phyloP scores from a whole-genome alignment of 2,888 invertebrate species.

The Prosapia bicincta region DNA sequence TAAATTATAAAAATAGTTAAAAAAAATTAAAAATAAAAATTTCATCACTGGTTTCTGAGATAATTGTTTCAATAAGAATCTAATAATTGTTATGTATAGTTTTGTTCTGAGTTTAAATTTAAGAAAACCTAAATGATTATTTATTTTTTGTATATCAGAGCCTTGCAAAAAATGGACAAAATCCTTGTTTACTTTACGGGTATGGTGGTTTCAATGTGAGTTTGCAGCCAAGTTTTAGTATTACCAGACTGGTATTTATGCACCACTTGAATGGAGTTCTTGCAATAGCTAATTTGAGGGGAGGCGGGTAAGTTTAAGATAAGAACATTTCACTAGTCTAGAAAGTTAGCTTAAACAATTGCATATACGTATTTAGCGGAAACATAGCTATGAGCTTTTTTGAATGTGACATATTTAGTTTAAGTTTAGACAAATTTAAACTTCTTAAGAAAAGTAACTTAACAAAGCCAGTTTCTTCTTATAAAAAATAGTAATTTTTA shows the following conservation, averaged over 20 bases:
- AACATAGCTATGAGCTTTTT: too few species aligned
- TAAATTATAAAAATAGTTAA: too few species aligned
- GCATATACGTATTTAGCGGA: too few species aligned
- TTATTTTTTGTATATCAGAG: slow-evolving; percentile 51
- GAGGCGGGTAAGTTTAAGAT: slow-evolving; percentile 94
- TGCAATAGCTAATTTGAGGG: slow-evolving; percentile 91
- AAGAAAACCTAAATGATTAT: neutral
- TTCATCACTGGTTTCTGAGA: too few species aligned
- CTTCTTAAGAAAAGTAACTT: too few species aligned
- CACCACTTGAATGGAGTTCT: slow-evolving; percentile 85
- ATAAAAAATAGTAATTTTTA: too few species aligned
- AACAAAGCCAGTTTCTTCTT: too few species aligned
- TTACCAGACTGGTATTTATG: slow-evolving; percentile 82
- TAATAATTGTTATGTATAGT: neutral
- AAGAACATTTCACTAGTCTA: too few species aligned
- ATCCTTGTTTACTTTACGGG: slow-evolving; percentile 87
- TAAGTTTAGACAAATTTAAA: too few species aligned
- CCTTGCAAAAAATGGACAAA: slow-evolving; percentile 61
- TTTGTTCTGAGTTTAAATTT: neutral
- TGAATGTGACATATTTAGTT: too few species aligned
- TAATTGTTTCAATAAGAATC: neutral
- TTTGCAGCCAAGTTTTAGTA: slow-evolving; percentile 85
- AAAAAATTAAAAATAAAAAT: too few species aligned
- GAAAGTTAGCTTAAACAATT: too few species aligned
- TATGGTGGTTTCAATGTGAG: slow-evolving; percentile 97